Base-by-base conservation (phyloP, 2,888 invertebrate genomes). In the Acrocyrtus sp. region DNA sequence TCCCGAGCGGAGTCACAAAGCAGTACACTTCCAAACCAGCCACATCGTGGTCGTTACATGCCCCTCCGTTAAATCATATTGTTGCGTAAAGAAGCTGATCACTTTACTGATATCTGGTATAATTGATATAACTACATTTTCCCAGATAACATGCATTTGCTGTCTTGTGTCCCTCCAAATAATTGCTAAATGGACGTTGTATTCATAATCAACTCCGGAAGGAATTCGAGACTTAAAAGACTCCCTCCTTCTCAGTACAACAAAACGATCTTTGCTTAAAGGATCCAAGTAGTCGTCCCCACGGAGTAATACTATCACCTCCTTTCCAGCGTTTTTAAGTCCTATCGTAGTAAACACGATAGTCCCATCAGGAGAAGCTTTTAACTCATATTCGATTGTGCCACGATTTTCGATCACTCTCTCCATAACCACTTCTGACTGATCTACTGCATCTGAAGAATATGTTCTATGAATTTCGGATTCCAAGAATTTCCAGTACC, bases 261-360 rank as follows among this genome's bases (percentile, higher is more conserved):
- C 61, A 15, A 69, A 62, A 4, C 62, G 54, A 1, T 62, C 21
- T 56, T 62, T 69, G 62, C 62, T 62, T 27, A 56, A 15, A 10
- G 61, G 69, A 17, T 61, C 53, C 10, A 69, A 24, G 22, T 62
- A 69, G 43, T 69, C 69, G 3, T 61, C 54, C 3, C 69, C 69
- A 2, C 69, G 45, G 10, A 56, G 19, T 4, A 69, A 27, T 12
- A 62, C 48, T 0, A 69, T 17, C 17, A 69, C 56, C 41, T 41
- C 22, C 22, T 62, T 21, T 26, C 60, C 69, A n/a, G 50, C 26
- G 21, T 61, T 34, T 24, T 56, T 19, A 1, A 19, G 47, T 8
- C 56, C 62, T 15, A 12, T 19, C 3, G 45, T 15, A 0, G 21
- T 26, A 21, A 69, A 69, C 15, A 69, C 48, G 6, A 34, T n/a